A percentile compares a stretch with the other conserved stretches of the same genome.
Evolutionary conservation across 2,113 vertebrate genomes (phyloP).

Genomic region (Sinosuthora webbiana): DNA sequence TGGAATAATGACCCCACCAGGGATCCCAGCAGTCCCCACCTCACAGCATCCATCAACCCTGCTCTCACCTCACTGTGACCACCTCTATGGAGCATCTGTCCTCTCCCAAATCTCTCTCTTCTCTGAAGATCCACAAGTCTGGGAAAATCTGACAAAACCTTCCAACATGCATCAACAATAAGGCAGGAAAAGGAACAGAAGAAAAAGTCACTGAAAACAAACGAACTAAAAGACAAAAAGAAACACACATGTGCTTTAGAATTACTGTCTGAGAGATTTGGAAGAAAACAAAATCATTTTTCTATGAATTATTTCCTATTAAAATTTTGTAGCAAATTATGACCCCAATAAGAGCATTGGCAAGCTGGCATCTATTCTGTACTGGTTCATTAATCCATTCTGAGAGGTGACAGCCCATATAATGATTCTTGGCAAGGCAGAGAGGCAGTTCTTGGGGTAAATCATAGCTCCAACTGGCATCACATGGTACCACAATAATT

Average conservation of each 20-base stretch:
- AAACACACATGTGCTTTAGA: neutral
- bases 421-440: constrained; percentile 4
- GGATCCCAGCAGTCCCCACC: neutral
- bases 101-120: neutral
- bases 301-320: neutral
- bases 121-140: neutral
- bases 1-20: neutral
- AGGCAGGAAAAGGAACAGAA: neutral
- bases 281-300: neutral
- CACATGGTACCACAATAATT: neutral
- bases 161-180: neutral
- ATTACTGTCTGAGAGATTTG: neutral
- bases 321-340: neutral
- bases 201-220: neutral
- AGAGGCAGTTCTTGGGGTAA: neutral
- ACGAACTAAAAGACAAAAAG: neutral
- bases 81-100: neutral
- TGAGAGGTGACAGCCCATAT: neutral
- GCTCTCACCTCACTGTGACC: neutral
- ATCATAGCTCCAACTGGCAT: neutral
- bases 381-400: constrained; percentile 12
- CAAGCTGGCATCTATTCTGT: neutral
- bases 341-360: neutral
- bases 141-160: neutral
- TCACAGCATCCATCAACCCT: neutral